These are phyloP conservation scores for Puffinus mauretanicus DNA, from an alignment of 2,113 vertebrate genomes.

Conservation along the genomic window DNA sequence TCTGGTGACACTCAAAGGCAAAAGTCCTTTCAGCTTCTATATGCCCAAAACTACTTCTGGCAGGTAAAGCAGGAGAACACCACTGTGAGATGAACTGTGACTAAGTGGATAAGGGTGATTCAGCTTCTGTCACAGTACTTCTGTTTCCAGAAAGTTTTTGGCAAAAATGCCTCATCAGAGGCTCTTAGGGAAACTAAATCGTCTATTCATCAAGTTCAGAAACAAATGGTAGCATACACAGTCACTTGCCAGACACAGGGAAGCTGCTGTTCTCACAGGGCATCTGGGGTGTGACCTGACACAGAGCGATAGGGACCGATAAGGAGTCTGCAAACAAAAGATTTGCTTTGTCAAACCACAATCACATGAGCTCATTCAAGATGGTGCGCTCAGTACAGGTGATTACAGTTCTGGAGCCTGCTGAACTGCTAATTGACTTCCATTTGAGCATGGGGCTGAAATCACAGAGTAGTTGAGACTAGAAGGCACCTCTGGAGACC, in stretches of 20 bases:
- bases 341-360: not conserved
- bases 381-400: not conserved
- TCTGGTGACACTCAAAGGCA: not conserved
- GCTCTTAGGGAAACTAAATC: not conserved
- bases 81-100: not conserved
- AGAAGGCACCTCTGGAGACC: not conserved
- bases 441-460: not conserved
- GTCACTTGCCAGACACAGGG: not conserved
- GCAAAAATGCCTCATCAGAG: not conserved
- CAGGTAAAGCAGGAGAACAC: not conserved
- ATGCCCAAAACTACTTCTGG: not conserved
- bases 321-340: not conserved
- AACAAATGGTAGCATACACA: not conserved
- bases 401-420: not conserved
- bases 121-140: not conserved
- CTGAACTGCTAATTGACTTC: not conserved
- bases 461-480: not conserved
- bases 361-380: not conserved
- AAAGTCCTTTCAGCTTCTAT: not conserved
- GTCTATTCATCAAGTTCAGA: not conserved
- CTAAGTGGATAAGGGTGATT: not conserved
- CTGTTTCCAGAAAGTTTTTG: not conserved
- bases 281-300: not conserved
- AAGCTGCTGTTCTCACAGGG: not conserved
- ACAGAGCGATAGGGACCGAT: rapidly evolving